Percentiles rank a stretch among this genome's conserved stretches.
Conservation (phyloP, 1,140 invertebrate genomes). For the Dreissena rostriformis region DNA sequence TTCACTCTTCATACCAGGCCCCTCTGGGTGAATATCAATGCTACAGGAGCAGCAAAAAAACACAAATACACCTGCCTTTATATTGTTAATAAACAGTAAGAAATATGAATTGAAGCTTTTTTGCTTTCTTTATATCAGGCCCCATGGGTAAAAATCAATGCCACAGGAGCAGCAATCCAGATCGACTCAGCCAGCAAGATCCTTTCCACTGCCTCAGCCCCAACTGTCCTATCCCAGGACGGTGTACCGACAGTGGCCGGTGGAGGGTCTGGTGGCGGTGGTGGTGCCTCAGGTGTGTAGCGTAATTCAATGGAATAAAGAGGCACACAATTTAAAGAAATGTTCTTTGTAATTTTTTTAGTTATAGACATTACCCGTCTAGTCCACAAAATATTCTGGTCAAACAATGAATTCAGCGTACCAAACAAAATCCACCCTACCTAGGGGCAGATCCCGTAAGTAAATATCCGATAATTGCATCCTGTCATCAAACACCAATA, state of each 20-base stretch:
- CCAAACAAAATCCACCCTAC: too few relatives aligned
- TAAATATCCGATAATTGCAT: too few relatives aligned
- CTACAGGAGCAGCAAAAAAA: constrained; percentile 49
- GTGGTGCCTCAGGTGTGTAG: constrained; percentile 64
- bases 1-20: constrained; percentile 53
- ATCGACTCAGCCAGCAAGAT: constrained; percentile 70
- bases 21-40: constrained; percentile 65
- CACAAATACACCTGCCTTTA: constrained; percentile 62
- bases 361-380: too few relatives aligned
- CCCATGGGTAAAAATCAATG: constrained; percentile 65
- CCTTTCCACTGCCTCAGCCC: constrained; percentile 57
- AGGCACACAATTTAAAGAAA: too few relatives aligned
- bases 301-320: too few relatives aligned
- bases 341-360: too few relatives aligned
- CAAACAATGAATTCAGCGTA: too few relatives aligned
- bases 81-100: not conserved
- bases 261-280: constrained; percentile 73
- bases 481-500: too few relatives aligned
- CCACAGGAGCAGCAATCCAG: constrained; percentile 52
- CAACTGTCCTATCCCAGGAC: constrained; percentile 53
- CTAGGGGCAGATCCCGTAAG: too few relatives aligned
- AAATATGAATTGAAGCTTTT: not conserved
- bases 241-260: constrained; percentile 63
- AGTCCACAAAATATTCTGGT: too few relatives aligned
- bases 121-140: constrained; percentile 54